These are phyloP conservation scores for Paramisgurnus dabryanus DNA, from an alignment of 2,113 vertebrate species.

Conservation along the genomic window DNA sequence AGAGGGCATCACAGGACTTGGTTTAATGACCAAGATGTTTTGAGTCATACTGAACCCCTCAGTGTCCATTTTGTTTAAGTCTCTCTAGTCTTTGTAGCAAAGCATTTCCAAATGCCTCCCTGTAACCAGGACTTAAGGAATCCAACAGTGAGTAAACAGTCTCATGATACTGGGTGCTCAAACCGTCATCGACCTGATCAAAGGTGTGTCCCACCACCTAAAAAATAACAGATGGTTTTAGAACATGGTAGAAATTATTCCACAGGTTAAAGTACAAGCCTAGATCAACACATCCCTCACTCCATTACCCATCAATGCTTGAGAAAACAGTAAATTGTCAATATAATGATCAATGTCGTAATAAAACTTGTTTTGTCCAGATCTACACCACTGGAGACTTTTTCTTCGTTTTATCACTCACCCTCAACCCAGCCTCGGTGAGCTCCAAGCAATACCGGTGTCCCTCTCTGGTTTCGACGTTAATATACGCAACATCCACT, in stretches of 20 bases:
- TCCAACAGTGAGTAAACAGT: slow-evolving; percentile 96
- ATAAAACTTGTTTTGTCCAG: too few relatives aligned
- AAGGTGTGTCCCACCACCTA: slow-evolving; percentile 93
- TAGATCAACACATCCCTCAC: too few relatives aligned
- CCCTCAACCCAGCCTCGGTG: slow-evolving; percentile 90
- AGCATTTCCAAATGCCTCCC: slow-evolving; percentile 94
- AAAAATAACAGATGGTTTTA: background rate
- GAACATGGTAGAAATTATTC: background rate
- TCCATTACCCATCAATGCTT: too few relatives aligned
- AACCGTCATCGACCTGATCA: slow-evolving; percentile 84
- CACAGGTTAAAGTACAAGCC: too few relatives aligned
- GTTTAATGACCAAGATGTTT: slow-evolving; percentile 27
- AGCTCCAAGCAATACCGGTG: slow-evolving; percentile 92
- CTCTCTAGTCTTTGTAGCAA: slow-evolving; percentile 91
- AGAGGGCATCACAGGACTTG: slow-evolving; percentile 36
- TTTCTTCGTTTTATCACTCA: slow-evolving; percentile 61
- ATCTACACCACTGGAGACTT: too few relatives aligned
- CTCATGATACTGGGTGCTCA: slow-evolving; percentile 89
- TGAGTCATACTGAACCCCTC: slow-evolving; percentile 60
- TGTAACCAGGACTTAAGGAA: slow-evolving; percentile 92
- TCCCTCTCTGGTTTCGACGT: slow-evolving; percentile 91
- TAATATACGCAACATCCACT: slow-evolving; percentile 89
- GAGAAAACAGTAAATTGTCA: background rate
- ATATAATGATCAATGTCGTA: background rate
- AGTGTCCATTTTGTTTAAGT: slow-evolving; percentile 85